Conservation (phyloP, 64 coral and sea anemone species). For the Montipora cactus region DNA sequence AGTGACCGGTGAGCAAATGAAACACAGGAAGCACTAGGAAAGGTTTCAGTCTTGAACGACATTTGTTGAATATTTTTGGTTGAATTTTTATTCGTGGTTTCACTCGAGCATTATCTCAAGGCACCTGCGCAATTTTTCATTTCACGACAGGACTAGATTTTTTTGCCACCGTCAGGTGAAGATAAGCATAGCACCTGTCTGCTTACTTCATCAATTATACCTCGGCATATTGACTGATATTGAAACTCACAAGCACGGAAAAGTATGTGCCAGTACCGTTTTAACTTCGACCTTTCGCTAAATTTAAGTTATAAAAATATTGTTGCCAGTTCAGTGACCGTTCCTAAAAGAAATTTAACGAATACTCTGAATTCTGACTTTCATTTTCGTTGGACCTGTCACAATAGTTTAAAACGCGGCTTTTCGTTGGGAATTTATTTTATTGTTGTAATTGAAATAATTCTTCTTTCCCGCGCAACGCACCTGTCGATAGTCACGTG, state of each 20-base stretch:
- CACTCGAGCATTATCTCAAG: neutral
- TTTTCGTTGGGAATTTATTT: neutral
- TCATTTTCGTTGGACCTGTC: neutral
- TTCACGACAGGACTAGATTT: neutral
- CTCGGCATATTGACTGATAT: slow-evolving; percentile 44
- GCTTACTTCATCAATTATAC: slow-evolving; percentile 43
- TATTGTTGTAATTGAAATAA: neutral
- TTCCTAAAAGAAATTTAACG: neutral
- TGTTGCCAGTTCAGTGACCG: neutral
- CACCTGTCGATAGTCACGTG: slow-evolving; percentile 35
- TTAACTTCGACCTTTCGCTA: too few species aligned
- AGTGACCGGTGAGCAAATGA: neutral
- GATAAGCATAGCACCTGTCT: slow-evolving; percentile 21
- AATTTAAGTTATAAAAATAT: too few species aligned
- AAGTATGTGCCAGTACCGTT: too few species aligned
- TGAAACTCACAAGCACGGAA: slow-evolving; percentile 32
- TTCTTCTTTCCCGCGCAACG: slow-evolving; percentile 19
- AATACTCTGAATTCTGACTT: neutral
- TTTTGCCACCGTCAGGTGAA: slow-evolving; percentile 12
- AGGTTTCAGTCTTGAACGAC: neutral
- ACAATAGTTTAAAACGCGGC: slow-evolving; percentile 8
- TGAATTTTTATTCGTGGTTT: neutral
- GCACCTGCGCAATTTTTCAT: slow-evolving; percentile 14
- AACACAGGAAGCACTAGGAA: neutral
- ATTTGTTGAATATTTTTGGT: neutral